A percentile compares a stretch with the other conserved stretches of the same genome.
phyloP scores from a whole-genome alignment of 2,888 invertebrate species.

The Homarus gammarus region DNA sequence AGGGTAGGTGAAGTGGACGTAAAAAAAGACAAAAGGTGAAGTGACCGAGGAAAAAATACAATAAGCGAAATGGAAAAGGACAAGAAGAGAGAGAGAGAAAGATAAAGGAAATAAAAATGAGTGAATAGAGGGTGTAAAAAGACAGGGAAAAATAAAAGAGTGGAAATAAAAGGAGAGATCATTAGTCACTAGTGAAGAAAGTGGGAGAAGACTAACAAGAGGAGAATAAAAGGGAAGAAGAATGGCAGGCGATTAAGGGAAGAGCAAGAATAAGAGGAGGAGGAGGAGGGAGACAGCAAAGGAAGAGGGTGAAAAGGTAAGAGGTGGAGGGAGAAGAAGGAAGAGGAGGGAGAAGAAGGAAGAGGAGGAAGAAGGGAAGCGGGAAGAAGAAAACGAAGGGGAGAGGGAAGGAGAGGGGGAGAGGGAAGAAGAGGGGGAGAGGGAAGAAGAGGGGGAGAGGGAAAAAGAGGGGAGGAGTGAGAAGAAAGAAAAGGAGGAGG shows the following conservation, averaged over 20 bases:
- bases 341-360: conserved; percentile 6
- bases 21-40: not conserved
- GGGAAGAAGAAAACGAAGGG: conserved; percentile 13
- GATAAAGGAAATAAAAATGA: not conserved
- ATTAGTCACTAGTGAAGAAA: not conserved
- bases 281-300: no score
- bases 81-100: no score
- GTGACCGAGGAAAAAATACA: not conserved
- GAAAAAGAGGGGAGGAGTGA: conserved; percentile 24
- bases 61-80: not conserved
- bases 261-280: not conserved
- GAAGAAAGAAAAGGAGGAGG: not conserved
- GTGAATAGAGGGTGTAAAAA: not conserved
- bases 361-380: conserved; percentile 20
- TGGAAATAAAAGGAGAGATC: not conserved
- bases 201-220: not conserved
- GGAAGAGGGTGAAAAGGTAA: not conserved
- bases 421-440: conserved; percentile 15
- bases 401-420: conserved; percentile 1
- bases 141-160: conserved; percentile 3
- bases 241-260: not conserved
- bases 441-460: conserved; percentile 27
- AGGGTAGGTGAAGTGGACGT: not conserved
- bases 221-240: not conserved
- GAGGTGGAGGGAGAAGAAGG: conserved; percentile 24